Base-by-base conservation (phyloP, 2,113 vertebrate genomes). In the Symphodus melops region DNA sequence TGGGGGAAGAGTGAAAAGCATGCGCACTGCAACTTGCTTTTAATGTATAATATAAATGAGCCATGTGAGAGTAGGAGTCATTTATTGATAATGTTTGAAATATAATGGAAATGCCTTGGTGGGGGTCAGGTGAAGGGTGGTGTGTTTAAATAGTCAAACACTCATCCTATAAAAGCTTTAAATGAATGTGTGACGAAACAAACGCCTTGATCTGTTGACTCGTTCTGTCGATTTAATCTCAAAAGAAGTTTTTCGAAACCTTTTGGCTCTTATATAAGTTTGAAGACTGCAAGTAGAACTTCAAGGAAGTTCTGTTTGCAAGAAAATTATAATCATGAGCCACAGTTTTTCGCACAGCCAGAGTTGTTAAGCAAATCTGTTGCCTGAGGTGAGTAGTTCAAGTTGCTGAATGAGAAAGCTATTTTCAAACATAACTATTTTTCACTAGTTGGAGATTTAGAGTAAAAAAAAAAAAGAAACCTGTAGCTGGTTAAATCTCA, bases 1-100 rank as follows among this genome's bases (percentile, higher is more conserved):
- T 81, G 72, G 79, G 60, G 56, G 87, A 55, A 25, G 69, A 77
- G 57, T 28, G 11, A 81, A 68, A 33, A 33, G 49, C 55, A 68
- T 60, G 68, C 53, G 12, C 42, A 51, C 1, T 48, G 64, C 49
- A 72, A 68, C 54, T 66, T 48, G 33, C 20, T 71, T 81, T 87
- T 75, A 75, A 78, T 61, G 23, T 48, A 48, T 19, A 48, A 48
- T 19, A 9, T 66, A 54, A 72, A 51, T 64, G 37, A 77, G 63
- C 46, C 51, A 68, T 23, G 51, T 57, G 63, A 44, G 9, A 75
- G n/a, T 19, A 25, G 14, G 36, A 70, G 6, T 76, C 10, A 68
- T 9, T 58, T 44, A 28, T 49, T 67, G 39, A 78, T 67, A 52
- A 70, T 19, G 46, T 11, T 12, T 52, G 23, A 59, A 19, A n/a